Evolutionary conservation across 2,797 vertebrate species (phyloP).

Genomic region (Lemur catta): DNA sequence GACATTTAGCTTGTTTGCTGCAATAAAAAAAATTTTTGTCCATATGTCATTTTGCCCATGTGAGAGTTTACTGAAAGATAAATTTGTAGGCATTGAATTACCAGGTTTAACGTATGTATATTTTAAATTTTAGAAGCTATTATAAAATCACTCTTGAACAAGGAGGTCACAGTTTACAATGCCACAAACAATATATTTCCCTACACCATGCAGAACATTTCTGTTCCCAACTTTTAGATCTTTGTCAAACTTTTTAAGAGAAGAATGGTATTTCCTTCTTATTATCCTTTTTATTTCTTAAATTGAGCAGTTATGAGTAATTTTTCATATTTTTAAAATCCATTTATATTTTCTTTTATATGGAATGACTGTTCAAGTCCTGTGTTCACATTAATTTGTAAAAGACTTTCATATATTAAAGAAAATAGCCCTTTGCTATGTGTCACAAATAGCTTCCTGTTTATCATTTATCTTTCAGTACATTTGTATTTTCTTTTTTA

Average conservation of each 20-base stretch:
- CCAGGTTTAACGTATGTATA: not conserved
- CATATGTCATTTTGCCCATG: not conserved
- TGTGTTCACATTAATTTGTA: not conserved
- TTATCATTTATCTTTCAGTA: not conserved
- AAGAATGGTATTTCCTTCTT: not conserved
- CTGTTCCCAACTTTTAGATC: not conserved
- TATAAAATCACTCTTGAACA: slow-evolving; percentile 6
- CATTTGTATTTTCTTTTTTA: not conserved
- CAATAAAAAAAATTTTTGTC: not conserved
- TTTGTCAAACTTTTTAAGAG: not conserved
- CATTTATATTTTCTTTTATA: not conserved
- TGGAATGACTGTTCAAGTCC: not conserved
- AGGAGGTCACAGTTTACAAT: not conserved
- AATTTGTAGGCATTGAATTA: not conserved
- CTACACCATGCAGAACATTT: not conserved
- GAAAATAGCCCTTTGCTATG: not conserved
- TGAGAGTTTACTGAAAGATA: not conserved
- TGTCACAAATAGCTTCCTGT: not conserved
- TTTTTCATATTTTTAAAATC: not conserved
- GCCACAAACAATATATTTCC: not conserved
- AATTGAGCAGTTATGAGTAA: not conserved
- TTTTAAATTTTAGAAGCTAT: slow-evolving; percentile 11
- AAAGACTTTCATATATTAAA: not conserved
- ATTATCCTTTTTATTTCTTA: not conserved
- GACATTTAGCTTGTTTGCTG: not conserved